Evolutionary conservation across 2,888 invertebrate species (phyloP).

Genomic region (Ectemnius lituratus): DNA sequence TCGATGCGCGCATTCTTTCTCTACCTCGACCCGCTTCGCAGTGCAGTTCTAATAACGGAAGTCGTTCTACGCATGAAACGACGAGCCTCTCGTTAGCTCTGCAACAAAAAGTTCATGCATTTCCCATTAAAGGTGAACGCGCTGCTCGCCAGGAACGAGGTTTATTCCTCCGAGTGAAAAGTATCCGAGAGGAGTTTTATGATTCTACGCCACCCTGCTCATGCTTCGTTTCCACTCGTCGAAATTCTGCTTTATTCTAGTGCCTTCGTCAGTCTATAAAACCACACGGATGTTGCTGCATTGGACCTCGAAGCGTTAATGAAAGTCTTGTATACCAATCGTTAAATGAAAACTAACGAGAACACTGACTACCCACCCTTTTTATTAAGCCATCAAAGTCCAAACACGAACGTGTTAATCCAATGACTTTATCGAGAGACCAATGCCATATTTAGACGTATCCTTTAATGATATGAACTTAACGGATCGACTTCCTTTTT

Average conservation of each 20-base stretch:
- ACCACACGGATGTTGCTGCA: constrained; percentile 4
- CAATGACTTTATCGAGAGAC: constrained; percentile 27
- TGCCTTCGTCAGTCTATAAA: constrained; percentile 5
- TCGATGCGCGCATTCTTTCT: constrained; percentile 20
- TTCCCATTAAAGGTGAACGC: constrained; percentile 49
- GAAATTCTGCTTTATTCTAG: constrained; percentile 17
- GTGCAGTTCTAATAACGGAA: constrained; percentile 48
- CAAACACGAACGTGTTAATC: constrained; percentile 9
- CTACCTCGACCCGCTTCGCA: constrained; percentile 19
- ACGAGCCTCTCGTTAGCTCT: constrained; percentile 48
- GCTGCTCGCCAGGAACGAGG: not conserved
- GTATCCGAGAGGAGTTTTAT: constrained; percentile 18
- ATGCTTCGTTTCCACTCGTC: constrained; percentile 14
- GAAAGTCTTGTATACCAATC: constrained; percentile 1
- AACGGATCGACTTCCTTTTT: constrained; percentile 56
- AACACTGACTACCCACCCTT: not conserved
- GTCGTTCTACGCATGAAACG: constrained; percentile 30
- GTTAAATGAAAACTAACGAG: not conserved
- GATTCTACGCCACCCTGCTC: constrained; percentile 13
- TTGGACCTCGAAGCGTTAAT: constrained; percentile 5
- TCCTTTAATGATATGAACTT: constrained; percentile 47
- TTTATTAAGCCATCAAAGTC: not conserved
- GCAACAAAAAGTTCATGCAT: constrained; percentile 59
- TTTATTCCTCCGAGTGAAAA: constrained; percentile 21
- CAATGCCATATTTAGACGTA: constrained; percentile 7